Base-by-base conservation (phyloP, 2,888 invertebrate species). In the Polia nebulosa region DNA sequence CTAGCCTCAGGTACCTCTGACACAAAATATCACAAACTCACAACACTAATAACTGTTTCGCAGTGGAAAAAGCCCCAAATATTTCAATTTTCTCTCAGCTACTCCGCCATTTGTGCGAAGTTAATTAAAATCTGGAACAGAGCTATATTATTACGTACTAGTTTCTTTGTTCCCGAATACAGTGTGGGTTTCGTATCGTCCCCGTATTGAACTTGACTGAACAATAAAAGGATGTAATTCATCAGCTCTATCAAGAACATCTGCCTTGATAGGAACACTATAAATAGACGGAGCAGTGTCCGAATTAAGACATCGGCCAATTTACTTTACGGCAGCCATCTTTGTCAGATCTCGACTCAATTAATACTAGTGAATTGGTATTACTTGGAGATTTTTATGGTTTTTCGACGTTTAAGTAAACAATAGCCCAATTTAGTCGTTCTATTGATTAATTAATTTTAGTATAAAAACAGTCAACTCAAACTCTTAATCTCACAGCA, bases 301-400 rank as follows among this genome's bases (percentile, higher is more conserved):
- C 80, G 78, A 89, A 90, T 90, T 88, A 85, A 89, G 89, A 83
- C 89, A 87, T 89, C 65, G 78, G 74, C 83, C 87, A 89, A 89
- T 87, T 88, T 79, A 81, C 75, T 87, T 88, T 84, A 89, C 80
- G 79, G 78, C 72, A 77, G 77, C 79, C 64, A 74, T 78, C 78
- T 81, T 80, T 72, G 73, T 49, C 39, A 65, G 75, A 76, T 80
- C 69, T 70, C 59, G 57, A 67, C 69, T 77, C 76, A 79, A 85
- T 87, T 81, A 78, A 76, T 78, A 61, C 69, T 17, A 59, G 22
- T 45, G 51, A 71, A 81, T 59, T 64, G 72, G 66, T 73, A 41
- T 72, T 70, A 61, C 53, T 56, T 59, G 67, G 41, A 72, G 72
- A 84, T 76, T 84, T 75, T 49, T 62, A 80, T 70, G 34, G 59